These are phyloP conservation scores for Conopomorpha cramerella DNA, from an alignment of 1,140 invertebrate genomes.

Conservation along the genomic window DNA sequence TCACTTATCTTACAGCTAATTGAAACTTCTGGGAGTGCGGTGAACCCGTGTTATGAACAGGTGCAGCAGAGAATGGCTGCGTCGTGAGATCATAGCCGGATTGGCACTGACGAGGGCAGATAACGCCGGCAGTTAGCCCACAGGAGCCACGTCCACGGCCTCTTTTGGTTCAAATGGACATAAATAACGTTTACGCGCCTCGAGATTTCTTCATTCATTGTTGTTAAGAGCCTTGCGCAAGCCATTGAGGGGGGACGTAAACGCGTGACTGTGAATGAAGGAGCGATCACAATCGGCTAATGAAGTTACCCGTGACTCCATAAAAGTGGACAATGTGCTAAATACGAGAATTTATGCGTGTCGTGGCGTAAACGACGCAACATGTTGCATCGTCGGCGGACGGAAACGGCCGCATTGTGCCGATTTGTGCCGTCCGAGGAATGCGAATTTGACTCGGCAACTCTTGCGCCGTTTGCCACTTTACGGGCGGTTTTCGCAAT, in stretches of 20 bases:
- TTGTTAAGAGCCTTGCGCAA: slow-evolving; percentile 42
- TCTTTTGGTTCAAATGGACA: slow-evolving; percentile 44
- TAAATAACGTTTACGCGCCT: slow-evolving; percentile 41
- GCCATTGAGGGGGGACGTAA: too few relatives aligned
- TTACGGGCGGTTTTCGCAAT: too few relatives aligned
- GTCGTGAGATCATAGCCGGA: slow-evolving; percentile 50
- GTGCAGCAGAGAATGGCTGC: slow-evolving; percentile 43
- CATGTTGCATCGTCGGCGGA: too few relatives aligned
- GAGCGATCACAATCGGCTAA: too few relatives aligned
- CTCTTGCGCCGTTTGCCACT: too few relatives aligned
- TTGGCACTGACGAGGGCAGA: slow-evolving; percentile 36
- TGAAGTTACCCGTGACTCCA: too few relatives aligned
- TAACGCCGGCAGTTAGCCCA: slow-evolving; percentile 34
- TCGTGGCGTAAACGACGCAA: slow-evolving; percentile 29
- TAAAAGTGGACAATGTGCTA: slow-evolving; percentile 22
- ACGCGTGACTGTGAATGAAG: too few relatives aligned
- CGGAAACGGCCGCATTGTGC: too few relatives aligned
- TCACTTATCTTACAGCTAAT: slow-evolving; percentile 47
- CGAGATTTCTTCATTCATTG: slow-evolving; percentile 54
- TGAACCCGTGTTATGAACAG: slow-evolving; percentile 43
- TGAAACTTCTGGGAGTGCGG: slow-evolving; percentile 23
- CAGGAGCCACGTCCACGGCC: slow-evolving; percentile 20
- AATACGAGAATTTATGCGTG: slow-evolving; percentile 35
- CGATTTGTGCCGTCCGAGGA: too few relatives aligned
- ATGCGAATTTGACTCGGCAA: too few relatives aligned